Percentiles rank a stretch among this genome's conserved stretches.
phyloP scores from a whole-genome alignment of 2,888 invertebrate genomes.

The Neelides folsomi region DNA sequence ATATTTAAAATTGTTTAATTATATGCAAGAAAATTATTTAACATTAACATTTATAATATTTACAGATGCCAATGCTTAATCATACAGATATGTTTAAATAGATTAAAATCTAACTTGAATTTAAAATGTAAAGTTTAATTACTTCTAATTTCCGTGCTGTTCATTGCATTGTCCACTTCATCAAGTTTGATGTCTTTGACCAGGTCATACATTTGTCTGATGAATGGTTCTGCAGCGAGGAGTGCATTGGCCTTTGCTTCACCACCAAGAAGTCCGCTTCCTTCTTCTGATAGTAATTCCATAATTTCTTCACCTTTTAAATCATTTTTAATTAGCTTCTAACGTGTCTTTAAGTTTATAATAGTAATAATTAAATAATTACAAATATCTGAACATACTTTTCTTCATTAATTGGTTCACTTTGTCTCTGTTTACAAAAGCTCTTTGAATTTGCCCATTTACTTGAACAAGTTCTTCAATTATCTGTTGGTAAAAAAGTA shows the following conservation, averaged over 20 bases:
- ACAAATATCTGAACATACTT: too few relatives aligned
- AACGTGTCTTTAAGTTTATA: too few relatives aligned
- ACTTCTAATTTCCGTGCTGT: conserved; percentile 30
- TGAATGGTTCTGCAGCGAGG: conserved; percentile 31
- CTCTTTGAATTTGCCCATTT: conserved; percentile 29
- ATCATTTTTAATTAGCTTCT: too few relatives aligned
- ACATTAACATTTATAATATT: background rate
- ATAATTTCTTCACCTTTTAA: conserved; percentile 31
- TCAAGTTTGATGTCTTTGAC: conserved; percentile 25
- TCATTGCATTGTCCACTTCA: conserved; percentile 25
- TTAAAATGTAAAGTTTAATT: conserved; percentile 4
- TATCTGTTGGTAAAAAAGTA: conserved; percentile 16
- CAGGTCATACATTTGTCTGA: conserved; percentile 29
- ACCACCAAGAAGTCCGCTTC: conserved; percentile 29
- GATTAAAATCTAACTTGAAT: background rate
- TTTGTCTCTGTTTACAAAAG: conserved; percentile 26
- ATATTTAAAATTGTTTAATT: background rate
- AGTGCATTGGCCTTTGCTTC: conserved; percentile 32
- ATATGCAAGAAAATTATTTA: background rate
- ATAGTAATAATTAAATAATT: too few relatives aligned
- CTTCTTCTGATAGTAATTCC: conserved; percentile 30
- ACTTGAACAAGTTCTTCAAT: conserved; percentile 30
- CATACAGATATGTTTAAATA: background rate
- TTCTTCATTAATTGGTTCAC: conserved; percentile 27
- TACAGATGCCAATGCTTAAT: background rate